Evolutionary conservation across 2,797 vertebrate species (phyloP).

Genomic region (Lutjanus argentimaculatus): DNA sequence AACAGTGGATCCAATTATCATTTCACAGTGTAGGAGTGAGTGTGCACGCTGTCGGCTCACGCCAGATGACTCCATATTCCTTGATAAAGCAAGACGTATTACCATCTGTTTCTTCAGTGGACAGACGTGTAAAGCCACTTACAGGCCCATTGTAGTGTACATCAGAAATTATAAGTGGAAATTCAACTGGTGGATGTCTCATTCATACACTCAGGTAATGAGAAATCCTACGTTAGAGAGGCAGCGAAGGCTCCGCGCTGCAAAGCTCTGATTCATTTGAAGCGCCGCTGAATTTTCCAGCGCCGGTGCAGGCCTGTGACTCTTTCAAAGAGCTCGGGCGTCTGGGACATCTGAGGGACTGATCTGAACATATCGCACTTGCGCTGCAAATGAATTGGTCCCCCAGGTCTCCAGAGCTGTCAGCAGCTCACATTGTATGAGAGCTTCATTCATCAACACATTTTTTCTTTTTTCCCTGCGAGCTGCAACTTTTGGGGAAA

Average conservation of each 20-base stretch:
- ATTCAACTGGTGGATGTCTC: conserved; percentile 39
- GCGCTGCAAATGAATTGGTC: conserved; percentile 82
- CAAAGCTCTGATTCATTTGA: conserved; percentile 57
- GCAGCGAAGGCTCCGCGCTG: conserved; percentile 12
- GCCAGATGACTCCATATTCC: conserved; percentile 30
- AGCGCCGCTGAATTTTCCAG: conserved; percentile 63
- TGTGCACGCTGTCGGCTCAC: conserved; percentile 22
- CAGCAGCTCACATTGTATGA: conserved; percentile 85
- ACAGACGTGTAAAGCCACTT: conserved; percentile 29
- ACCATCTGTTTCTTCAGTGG: conserved; percentile 24
- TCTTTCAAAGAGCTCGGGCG: conserved; percentile 68
- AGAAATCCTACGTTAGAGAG: conserved; percentile 37
- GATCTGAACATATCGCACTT: conserved; percentile 77
- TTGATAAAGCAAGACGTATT: conserved; percentile 8
- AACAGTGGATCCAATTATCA: conserved; percentile 60
- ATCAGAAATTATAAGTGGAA: conserved; percentile 41
- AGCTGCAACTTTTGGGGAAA: conserved; percentile 63
- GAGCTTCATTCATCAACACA: conserved; percentile 85
- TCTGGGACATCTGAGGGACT: conserved; percentile 81
- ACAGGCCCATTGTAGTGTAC: not conserved
- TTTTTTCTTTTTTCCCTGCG: conserved; percentile 53
- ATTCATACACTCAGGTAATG: conserved; percentile 57
- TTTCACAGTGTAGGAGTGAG: conserved; percentile 30
- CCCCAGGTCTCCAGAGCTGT: conserved; percentile 77
- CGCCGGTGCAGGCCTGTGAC: conserved; percentile 50